Evolutionary conservation across 1,140 invertebrate species (phyloP).

Genomic region (Sweltsa coloradensis): DNA sequence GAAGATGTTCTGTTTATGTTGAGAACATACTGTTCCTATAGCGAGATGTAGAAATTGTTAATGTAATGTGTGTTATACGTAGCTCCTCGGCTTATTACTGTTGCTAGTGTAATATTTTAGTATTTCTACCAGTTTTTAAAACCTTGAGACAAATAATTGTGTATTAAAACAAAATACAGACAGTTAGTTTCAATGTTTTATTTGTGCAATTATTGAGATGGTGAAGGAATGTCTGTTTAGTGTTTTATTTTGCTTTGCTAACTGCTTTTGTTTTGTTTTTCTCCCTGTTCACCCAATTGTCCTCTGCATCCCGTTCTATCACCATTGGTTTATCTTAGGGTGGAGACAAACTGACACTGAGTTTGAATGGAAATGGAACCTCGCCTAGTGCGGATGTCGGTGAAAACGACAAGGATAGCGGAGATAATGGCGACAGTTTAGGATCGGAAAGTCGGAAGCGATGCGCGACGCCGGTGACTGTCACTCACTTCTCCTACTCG

Average conservation of each 20-base stretch:
- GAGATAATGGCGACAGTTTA: conserved; percentile 4
- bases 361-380: conserved; percentile 33
- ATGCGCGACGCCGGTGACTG: conserved; percentile 35
- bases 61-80: too few species aligned
- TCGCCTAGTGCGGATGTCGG: neutral
- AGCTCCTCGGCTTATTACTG: too few species aligned
- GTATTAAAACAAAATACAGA: too few species aligned
- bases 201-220: too few species aligned
- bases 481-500: conserved; percentile 39
- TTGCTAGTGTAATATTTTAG: too few species aligned
- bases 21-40: too few species aligned
- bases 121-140: too few species aligned
- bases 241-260: conserved; percentile 13
- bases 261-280: conserved; percentile 3
- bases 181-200: too few species aligned
- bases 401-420: neutral
- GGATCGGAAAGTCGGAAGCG: conserved; percentile 21
- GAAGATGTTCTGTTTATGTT: too few species aligned
- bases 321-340: conserved; percentile 33
- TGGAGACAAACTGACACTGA: conserved; percentile 60
- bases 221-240: conserved; percentile 10
- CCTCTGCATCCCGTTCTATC: neutral
- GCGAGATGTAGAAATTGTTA: too few species aligned
- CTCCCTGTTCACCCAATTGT: conserved; percentile 12
- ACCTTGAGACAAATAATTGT: too few species aligned